Percentiles rank a stretch among this genome's conserved stretches.
phyloP scores from a whole-genome alignment of 2,888 invertebrate genomes.

The Netelia melanura region DNA sequence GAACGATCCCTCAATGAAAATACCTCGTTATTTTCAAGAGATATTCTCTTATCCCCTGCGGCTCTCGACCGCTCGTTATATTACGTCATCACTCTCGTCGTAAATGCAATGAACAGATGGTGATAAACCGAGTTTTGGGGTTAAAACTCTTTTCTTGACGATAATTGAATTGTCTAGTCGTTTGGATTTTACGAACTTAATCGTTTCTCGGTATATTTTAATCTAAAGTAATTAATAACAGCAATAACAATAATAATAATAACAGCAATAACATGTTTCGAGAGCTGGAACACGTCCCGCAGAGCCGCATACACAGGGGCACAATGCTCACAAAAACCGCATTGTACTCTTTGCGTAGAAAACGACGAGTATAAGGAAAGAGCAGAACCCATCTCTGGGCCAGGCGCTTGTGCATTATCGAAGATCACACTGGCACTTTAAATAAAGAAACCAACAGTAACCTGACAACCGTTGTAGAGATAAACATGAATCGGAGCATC shows the following conservation, averaged over 20 bases:
- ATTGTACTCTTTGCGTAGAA: no score
- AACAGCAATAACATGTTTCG: no score
- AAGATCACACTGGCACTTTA: no score
- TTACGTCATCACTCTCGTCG: neutral
- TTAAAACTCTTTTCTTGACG: conserved; percentile 9
- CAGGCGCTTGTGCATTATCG: no score
- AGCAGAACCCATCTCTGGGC: no score
- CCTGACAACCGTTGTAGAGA: no score
- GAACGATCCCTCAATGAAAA: conserved; percentile 40
- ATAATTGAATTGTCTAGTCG: neutral
- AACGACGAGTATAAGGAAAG: no score
- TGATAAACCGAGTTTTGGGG: conserved; percentile 50
- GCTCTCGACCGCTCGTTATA: neutral
- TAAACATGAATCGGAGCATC: no score
- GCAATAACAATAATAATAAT: neutral
- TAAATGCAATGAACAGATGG: conserved; percentile 44
- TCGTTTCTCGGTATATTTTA: neutral
- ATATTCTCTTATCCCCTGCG: conserved; percentile 7
- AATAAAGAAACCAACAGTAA: no score
- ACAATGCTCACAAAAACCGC: no score
- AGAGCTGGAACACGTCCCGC: no score
- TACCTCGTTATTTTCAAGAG: conserved; percentile 59
- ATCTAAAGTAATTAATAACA: neutral
- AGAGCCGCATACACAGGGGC: no score
- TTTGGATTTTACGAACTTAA: neutral